Conservation (phyloP, 2,797 vertebrate genomes). For the Lacerta bilineata region DNA sequence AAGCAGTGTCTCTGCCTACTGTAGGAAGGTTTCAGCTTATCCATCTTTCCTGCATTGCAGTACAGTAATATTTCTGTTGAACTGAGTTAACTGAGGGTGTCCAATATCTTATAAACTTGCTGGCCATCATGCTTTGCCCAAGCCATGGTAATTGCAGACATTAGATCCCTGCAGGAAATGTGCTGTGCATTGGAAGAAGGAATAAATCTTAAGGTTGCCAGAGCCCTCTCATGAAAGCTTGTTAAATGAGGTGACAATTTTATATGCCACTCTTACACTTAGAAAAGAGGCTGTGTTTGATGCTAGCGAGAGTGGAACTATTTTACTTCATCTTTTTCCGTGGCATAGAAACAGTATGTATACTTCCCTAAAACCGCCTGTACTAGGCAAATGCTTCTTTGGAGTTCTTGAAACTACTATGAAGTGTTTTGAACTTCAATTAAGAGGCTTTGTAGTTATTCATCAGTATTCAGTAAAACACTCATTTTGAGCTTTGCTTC, state of each 20-base stretch:
- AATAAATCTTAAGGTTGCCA: neutral
- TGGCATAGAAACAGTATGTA: neutral
- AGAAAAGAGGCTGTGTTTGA: neutral
- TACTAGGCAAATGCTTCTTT: too few relatives aligned
- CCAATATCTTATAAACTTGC: neutral
- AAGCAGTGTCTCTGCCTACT: neutral
- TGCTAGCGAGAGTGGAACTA: neutral
- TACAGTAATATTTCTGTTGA: neutral
- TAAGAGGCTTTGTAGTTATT: too few relatives aligned
- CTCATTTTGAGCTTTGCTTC: too few relatives aligned
- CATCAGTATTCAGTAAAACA: too few relatives aligned
- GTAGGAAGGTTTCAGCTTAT: neutral
- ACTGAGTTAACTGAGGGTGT: neutral
- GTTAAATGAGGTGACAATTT: slow-evolving; percentile 5
- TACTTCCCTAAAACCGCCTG: too few relatives aligned
- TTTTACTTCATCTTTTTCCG: neutral
- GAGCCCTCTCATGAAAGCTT: neutral
- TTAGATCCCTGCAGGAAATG: neutral
- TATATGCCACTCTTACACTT: neutral
- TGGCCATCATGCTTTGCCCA: neutral
- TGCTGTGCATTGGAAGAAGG: neutral
- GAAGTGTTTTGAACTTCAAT: neutral
- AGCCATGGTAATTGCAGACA: neutral
- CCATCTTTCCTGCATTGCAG: too few relatives aligned
- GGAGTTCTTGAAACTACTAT: neutral